These are phyloP conservation scores for Eristalis intricaria DNA, from an alignment of 2,888 invertebrate species.

Conservation along the genomic window DNA sequence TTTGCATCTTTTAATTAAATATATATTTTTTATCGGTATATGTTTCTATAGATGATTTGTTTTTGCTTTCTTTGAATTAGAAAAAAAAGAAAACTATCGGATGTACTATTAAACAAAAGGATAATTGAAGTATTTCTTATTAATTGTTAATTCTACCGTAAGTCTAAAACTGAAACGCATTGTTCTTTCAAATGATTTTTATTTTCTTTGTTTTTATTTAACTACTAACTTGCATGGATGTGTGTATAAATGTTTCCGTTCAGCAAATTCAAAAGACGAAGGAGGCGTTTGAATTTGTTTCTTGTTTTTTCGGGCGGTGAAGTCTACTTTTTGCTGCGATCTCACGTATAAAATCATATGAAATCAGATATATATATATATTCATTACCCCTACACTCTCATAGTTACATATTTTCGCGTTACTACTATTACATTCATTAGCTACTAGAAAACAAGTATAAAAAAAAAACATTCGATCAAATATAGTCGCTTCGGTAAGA, in stretches of 20 bases:
- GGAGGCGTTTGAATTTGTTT: not conserved
- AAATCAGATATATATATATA: conserved; percentile 1
- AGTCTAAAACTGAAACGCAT: conserved; percentile 55
- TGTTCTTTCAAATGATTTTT: conserved; percentile 7
- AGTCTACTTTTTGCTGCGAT: not conserved
- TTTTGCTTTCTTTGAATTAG: conserved; percentile 22
- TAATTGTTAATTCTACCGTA: conserved; percentile 29
- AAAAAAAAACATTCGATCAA: conserved; percentile 9
- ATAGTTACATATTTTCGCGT: conserved; percentile 15
- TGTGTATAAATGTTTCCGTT: conserved; percentile 10
- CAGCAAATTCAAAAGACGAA: conserved; percentile 27
- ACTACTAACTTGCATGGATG: conserved; percentile 3
- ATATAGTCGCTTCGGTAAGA: conserved; percentile 29
- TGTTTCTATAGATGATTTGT: conserved; percentile 32
- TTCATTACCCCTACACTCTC: conserved; percentile 40
- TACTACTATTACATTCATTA: conserved; percentile 57
- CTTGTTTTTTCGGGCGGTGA: conserved; percentile 16
- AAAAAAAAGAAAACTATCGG: conserved; percentile 8
- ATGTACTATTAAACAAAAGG: conserved; percentile 30
- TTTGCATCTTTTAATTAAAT: conserved; percentile 33
- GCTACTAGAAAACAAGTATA: conserved; percentile 60
- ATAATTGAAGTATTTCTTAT: conserved; percentile 11
- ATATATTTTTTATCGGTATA: conserved; percentile 40
- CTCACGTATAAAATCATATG: not conserved
- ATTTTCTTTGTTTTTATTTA: conserved; percentile 7